Percentiles rank a stretch among this genome's conserved stretches.
Conservation (phyloP, 1,140 invertebrate species). For the Archegozetes longisetosus region DNA sequence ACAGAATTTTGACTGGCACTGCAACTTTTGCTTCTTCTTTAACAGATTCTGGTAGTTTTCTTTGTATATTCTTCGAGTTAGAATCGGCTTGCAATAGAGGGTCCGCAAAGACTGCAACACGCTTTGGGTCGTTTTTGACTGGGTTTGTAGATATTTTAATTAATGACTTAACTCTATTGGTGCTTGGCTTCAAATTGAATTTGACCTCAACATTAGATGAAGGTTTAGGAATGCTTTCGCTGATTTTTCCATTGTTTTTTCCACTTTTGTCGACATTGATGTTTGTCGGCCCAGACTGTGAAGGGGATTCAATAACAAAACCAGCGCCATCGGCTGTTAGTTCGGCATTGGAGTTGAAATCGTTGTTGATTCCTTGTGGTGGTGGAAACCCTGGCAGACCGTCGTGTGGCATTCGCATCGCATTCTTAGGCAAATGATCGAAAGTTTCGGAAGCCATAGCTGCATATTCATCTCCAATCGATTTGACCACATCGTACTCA, state of each 20-base stretch:
- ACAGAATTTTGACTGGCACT: background rate
- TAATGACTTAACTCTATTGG: background rate
- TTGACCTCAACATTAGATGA: too few relatives aligned
- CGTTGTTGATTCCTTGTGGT: background rate
- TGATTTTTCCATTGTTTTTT: background rate
- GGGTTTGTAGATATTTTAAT: background rate
- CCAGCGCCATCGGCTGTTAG: conserved; percentile 11
- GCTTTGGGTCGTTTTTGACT: background rate
- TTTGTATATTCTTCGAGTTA: background rate
- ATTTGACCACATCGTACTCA: background rate
- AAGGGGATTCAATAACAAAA: conserved; percentile 7
- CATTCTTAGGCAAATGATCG: background rate
- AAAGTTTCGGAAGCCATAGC: background rate
- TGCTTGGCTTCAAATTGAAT: background rate
- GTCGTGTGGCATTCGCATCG: background rate
- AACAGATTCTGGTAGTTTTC: background rate
- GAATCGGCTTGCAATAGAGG: background rate
- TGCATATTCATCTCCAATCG: background rate
- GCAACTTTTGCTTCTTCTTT: background rate
- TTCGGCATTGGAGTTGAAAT: background rate
- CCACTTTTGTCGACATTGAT: background rate
- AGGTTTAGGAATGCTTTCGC: background rate
- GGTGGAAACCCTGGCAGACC: conserved; percentile 7
- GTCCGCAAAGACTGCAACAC: background rate
- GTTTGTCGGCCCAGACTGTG: too few relatives aligned